Base-by-base conservation (phyloP, 2,113 vertebrate species). In the Synchiropus splendidus region DNA sequence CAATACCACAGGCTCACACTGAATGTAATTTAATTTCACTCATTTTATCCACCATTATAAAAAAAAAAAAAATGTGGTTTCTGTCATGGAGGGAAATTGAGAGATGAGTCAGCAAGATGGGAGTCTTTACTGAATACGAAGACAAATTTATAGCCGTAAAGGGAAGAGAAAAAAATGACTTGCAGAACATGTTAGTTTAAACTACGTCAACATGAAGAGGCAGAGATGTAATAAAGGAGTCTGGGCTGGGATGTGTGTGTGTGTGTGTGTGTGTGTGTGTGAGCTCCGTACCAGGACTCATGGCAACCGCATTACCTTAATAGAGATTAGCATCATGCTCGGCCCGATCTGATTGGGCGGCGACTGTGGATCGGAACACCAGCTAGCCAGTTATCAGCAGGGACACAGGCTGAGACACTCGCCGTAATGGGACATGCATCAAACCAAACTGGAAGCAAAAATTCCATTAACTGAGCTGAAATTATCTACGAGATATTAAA, bases 351-450 rank as follows among this genome's bases (percentile, higher is more conserved):
- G 77, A 82, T 79, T 54, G 69, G 64, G 37, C 16, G 10, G 12
- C 1, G 50, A 42, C 42, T 44, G 58, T 43, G 58, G 42, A 47
- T 51, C 51, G 21, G 66, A 67, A 16, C 15, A 14, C 10, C 59
- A 49, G 68, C 67, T 36, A 64, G 64, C 61, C 70, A 69, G 66
- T 74, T 78, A 82, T 73, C 74, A 71, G 65, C 14, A 45, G 58
- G 68, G 67, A 76, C 61, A 66, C 69, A 59, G 68, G 16, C 63
- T 70, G 58, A 48, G 38, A 56, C 72, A 70, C 72, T 77, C 75
- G 78, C 61, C 70, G 71, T 82, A 79, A 81, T 79, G 76, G 74
- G 77, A 74, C 57, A 58, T 61, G 60, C 75, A 65, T 76, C 74
- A 74, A 75, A 77, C 72, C 44, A 67, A 44, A 60, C 33, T 46